These are phyloP conservation scores for Agapornis roseicollis DNA, from an alignment of 2,113 vertebrate species.

Conservation along the genomic window DNA sequence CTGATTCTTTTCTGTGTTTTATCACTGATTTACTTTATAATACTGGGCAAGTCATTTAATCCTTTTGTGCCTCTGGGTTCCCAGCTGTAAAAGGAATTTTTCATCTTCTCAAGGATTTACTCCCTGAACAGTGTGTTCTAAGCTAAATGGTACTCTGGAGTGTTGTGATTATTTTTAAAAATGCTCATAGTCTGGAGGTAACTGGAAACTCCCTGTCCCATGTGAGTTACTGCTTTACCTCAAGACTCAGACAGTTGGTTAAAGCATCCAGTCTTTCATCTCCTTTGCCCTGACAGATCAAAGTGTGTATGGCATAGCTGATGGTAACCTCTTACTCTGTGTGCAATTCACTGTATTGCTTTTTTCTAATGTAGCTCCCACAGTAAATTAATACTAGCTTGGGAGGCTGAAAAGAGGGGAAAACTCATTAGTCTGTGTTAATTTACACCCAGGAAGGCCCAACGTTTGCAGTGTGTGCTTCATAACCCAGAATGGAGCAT, in stretches of 20 bases:
- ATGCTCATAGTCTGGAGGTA: background rate
- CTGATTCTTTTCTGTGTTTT: constrained; percentile 30
- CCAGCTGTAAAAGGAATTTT: constrained; percentile 18
- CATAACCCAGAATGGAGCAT: background rate
- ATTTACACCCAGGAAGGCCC: background rate
- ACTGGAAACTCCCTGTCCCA: background rate
- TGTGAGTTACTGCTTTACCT: constrained; percentile 14
- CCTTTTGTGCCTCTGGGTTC: background rate
- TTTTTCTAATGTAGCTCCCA: background rate
- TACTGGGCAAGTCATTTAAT: background rate
- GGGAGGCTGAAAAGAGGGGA: background rate
- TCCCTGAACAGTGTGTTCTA: background rate
- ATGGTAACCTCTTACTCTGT: background rate
- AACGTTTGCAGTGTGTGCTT: background rate
- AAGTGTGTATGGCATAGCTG: background rate
- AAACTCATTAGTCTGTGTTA: background rate
- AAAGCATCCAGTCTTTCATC: background rate
- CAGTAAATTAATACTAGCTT: background rate
- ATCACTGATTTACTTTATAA: constrained; percentile 22
- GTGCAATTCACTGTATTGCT: background rate
- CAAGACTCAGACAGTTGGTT: background rate
- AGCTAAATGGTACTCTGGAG: background rate
- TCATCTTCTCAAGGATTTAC: background rate
- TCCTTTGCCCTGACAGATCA: background rate
- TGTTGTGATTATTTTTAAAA: background rate